Evolutionary conservation across 2,113 vertebrate species (phyloP).

Genomic region (Cairina moschata): DNA sequence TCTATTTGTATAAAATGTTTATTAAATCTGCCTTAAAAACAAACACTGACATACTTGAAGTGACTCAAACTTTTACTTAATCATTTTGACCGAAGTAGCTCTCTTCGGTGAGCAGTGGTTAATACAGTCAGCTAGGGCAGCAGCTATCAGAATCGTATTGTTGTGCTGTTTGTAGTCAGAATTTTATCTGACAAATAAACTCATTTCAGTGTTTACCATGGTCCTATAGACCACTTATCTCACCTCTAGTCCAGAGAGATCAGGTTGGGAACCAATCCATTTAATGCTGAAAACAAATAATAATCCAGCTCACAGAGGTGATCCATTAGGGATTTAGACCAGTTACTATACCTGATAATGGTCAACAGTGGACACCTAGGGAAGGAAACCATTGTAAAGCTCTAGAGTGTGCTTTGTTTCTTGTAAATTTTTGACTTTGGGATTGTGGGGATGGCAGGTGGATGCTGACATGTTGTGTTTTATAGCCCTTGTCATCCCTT

Average conservation of each 20-base stretch:
- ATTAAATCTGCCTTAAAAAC: not conserved
- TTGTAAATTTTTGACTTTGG: not conserved
- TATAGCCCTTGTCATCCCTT: not conserved
- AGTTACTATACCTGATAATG: not conserved
- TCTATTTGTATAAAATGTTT: not conserved
- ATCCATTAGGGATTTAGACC: not conserved
- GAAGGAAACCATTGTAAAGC: not conserved
- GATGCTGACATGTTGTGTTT: not conserved
- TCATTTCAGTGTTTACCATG: not conserved
- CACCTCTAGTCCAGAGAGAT: not conserved
- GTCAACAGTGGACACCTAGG: not conserved
- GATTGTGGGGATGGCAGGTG: not conserved
- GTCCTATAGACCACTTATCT: not conserved
- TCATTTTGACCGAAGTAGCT: not conserved
- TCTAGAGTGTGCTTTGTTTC: accelerated
- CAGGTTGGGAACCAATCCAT: not conserved
- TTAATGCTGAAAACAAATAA: not conserved
- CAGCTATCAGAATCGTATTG: not conserved
- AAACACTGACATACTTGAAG: not conserved
- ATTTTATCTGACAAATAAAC: not conserved
- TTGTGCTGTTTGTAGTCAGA: not conserved
- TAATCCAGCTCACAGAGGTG: not conserved
- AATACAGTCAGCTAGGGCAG: not conserved
- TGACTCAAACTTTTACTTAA: not conserved
- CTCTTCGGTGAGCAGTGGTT: not conserved